Base-by-base conservation (phyloP, 2,113 vertebrate genomes). In the Rhinogobius similis region DNA sequence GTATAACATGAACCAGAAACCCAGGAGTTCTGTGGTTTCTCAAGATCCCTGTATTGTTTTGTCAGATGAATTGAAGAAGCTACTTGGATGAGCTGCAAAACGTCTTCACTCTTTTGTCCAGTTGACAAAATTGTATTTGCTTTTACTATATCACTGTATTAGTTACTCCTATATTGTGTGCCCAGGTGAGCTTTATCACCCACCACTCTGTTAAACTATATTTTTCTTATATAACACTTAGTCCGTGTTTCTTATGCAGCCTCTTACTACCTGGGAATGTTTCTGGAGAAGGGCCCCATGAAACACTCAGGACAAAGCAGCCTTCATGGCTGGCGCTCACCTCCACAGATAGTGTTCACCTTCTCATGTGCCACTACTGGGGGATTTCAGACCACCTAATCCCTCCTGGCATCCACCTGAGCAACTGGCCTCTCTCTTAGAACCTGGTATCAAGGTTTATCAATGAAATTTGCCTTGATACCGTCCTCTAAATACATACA, bases 321-420 rank as follows among this genome's bases (percentile, higher is more conserved):
- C 89, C 84, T 92, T 91, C 77, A 90, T 87, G 78, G 72, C 68
- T 3, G n/a, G 23, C 14, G 52, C 52, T 86, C 38, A 81, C 69
- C 75, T 80, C 84, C 55, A 84, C 68, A 78, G 77, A 65, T 72
- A 82, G 76, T 75, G 82, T 87, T 89, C 39, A 24, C 79, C 76
- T 84, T 85, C 73, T 84, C 79, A 82, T 80, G 76, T 86, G 79
- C 89, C 77, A 77, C 80, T 73, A 77, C 81, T 73, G 68, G 75
- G 76, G 73, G 78, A 84, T 89, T 89, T 87, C 52, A 77, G 79
- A 67, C 77, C 77, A 70, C 67, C 76, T 92, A 92, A 93, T 92
- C 92, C 81, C 76, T 69, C 69, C 68, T 83, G 90, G 90, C 86
- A 91, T 92, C 85, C 68, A 65, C 77, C 39, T 77, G 62, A 75